A percentile compares a stretch with the other conserved stretches of the same genome.
Evolutionary conservation across 2,797 vertebrate genomes (phyloP).

Genomic region (Glossophaga mutica): DNA sequence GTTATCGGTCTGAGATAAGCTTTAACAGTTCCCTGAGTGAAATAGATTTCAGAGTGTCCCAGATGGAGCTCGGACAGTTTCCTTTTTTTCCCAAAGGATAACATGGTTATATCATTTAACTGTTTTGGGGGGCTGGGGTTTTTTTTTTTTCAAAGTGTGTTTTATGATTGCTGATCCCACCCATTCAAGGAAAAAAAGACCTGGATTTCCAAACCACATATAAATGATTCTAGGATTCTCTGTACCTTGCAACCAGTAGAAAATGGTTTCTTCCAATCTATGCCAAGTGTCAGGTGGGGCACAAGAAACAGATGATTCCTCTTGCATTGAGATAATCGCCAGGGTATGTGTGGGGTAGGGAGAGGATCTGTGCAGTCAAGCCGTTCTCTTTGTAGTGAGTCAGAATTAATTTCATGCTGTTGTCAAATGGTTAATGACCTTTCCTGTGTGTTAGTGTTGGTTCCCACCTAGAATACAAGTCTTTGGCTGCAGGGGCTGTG

Average conservation of each 20-base stretch:
- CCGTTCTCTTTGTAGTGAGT: not conserved
- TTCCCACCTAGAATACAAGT: not conserved
- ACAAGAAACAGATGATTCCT: not conserved
- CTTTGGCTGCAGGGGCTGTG: not conserved
- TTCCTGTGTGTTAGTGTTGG: not conserved
- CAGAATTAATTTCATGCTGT: not conserved
- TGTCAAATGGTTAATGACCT: not conserved
- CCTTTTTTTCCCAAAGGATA: constrained; percentile 24
- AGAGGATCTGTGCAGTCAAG: not conserved
- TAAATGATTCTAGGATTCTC: not conserved
- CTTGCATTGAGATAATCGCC: not conserved
- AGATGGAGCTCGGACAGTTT: not conserved
- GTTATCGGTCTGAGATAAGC: constrained; percentile 2
- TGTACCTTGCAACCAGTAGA: not conserved
- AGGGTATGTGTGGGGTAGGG: no score
- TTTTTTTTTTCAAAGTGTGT: constrained; percentile 23
- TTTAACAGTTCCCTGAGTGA: not conserved
- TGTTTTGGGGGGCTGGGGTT: not conserved
- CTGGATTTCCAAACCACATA: constrained; percentile 42
- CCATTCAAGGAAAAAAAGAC: not conserved
- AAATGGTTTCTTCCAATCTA: not conserved
- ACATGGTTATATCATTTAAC: constrained; percentile 1
- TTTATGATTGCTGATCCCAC: not conserved
- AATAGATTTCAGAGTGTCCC: not conserved
- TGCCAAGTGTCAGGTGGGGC: not conserved